Evolutionary conservation across 2,113 vertebrate genomes (phyloP), one percentile per base, ranked within the genome.

Genomic region (Psophia crepitans): DNA sequence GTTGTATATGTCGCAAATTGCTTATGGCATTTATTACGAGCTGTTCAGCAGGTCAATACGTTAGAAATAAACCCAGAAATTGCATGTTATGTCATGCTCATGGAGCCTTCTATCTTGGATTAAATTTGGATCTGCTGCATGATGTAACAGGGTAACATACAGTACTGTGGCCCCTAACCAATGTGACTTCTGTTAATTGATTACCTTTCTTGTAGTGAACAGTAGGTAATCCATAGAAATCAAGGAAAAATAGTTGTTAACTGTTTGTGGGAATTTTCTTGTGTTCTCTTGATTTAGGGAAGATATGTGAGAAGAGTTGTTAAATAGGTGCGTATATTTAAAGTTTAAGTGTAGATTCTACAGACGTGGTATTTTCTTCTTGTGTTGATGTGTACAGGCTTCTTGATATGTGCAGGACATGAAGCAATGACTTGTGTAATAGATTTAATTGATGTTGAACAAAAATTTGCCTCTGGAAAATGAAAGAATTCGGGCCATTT

Each of bases 61-160:
- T 21, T 24, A 56, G 76, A 14, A 79, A 46, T 10, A 48, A 41
- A 94, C 5, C 3, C 14, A 14, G 60, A n/a, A 81, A 35, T 24
- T 32, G 63, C 28, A 0, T 57, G 51, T 19, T 48, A 7, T 63
- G 39, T 60, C 39, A n/a, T 51, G 63, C 22, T 73, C 4, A 11
- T 57, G 39, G 60, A 78, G 43, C n/a, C 30, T 49, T 77, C 73
- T 33, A 2, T 23, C 33, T 5, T 17, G 41, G 35, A 5, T 18
- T 43, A 27, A 63, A 15, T 54, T 49, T 48, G 79, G 37, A 44
- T 87, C 58, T 33, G 19, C 28, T 37, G n/a, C 21, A 4, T 48
- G 91, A 14, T 33, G 3, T 7, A 16, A 11, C 6, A n/a, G 22
- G 20, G 41, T 23, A 32, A 6, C 4, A 1, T 10, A 5, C 3